Evolutionary conservation across 2,888 invertebrate species (phyloP).

Genomic region (Temnothorax unifasciatus): DNA sequence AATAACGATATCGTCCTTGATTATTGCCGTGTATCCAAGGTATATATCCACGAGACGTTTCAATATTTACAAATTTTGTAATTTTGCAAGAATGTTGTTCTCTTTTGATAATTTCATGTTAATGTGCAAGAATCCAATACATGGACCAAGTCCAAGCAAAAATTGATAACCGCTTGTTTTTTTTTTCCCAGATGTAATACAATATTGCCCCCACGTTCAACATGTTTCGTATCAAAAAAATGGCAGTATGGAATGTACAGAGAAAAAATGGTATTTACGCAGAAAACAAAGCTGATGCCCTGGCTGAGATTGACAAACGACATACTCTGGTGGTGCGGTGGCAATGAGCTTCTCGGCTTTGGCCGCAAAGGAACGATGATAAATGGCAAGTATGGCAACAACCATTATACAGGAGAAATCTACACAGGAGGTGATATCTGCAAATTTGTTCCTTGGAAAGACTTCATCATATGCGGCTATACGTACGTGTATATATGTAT

Average conservation of each 20-base stretch:
- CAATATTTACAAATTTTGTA: too few relatives aligned
- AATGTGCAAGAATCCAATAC: background rate
- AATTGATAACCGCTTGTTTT: background rate
- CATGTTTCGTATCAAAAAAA: slow-evolving; percentile 87
- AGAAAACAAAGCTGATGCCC: slow-evolving; percentile 87
- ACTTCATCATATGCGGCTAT: slow-evolving; percentile 85
- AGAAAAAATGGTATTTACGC: slow-evolving; percentile 86
- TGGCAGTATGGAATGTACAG: slow-evolving; percentile 88
- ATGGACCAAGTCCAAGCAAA: background rate
- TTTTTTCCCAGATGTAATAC: slow-evolving; percentile 80
- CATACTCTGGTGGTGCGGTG: slow-evolving; percentile 88
- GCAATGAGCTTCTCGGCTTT: slow-evolving; percentile 82
- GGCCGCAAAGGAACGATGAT: slow-evolving; percentile 58
- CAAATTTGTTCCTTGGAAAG: slow-evolving; percentile 86
- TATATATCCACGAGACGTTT: too few relatives aligned
- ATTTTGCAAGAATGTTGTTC: too few relatives aligned
- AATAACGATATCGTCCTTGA: background rate
- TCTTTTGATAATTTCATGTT: too few relatives aligned
- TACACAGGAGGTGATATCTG: slow-evolving; percentile 84
- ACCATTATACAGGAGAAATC: slow-evolving; percentile 64
- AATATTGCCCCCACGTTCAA: slow-evolving; percentile 82
- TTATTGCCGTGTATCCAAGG: too few relatives aligned
- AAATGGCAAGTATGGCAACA: background rate
- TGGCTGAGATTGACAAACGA: slow-evolving; percentile 87
- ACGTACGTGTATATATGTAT: slow-evolving; percentile 81